Evolutionary conservation across 35 echinoderm and acorn worm species (phyloP).

Genomic region (Apostichopus japonicus): DNA sequence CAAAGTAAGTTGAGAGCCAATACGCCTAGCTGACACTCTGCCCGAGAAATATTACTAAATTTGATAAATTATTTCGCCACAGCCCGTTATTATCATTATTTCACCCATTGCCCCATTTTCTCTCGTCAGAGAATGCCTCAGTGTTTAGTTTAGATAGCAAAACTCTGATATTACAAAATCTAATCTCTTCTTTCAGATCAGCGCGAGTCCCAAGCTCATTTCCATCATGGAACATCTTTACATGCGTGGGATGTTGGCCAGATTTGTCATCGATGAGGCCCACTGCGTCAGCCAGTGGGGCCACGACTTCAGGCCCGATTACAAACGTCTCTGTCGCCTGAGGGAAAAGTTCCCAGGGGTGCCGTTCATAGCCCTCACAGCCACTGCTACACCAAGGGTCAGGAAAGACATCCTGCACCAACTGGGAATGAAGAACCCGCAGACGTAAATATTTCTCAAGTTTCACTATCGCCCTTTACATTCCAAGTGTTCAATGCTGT

Average conservation of each 20-base stretch:
- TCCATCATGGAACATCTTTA: constrained; percentile 91
- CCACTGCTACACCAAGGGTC: constrained; percentile 93
- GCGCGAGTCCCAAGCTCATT: constrained; percentile 78
- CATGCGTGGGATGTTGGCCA: constrained; percentile 70
- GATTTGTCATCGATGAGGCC: constrained; percentile 99
- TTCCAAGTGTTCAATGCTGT: too few relatives aligned
- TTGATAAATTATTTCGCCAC: too few relatives aligned
- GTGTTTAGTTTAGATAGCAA: too few relatives aligned
- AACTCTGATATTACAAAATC: neutral
- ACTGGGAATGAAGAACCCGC: constrained; percentile 82
- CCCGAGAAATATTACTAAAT: too few relatives aligned
- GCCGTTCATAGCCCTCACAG: constrained; percentile 95
- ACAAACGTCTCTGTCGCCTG: constrained; percentile 83
- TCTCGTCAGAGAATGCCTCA: too few relatives aligned
- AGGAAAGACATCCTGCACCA: constrained; percentile 87
- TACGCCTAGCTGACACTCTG: too few relatives aligned
- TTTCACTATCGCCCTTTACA: too few relatives aligned
- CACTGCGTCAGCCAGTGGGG: constrained; percentile 99
- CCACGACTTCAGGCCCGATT: constrained; percentile 95
- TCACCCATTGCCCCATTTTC: too few relatives aligned
- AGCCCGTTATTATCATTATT: too few relatives aligned
- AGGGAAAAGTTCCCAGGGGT: constrained; percentile 88
- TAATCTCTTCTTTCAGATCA: constrained; percentile 67
- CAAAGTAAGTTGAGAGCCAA: too few relatives aligned
- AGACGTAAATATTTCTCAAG: constrained; percentile 57